These are phyloP conservation scores for Campoletis raptor DNA, from an alignment of 2,888 invertebrate genomes.

Conservation along the genomic window DNA sequence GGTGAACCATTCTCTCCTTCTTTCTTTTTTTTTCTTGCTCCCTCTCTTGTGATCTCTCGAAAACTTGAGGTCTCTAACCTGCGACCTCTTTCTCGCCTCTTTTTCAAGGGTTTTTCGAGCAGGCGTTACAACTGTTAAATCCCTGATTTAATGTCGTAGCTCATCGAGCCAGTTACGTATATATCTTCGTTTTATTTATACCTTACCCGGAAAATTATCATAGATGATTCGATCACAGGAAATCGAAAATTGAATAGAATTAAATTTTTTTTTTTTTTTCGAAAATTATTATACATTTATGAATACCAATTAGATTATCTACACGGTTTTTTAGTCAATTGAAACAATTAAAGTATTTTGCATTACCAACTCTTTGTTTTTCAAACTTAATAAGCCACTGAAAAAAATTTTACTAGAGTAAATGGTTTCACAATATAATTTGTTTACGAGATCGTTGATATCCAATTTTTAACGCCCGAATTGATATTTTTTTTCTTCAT, in stretches of 20 bases:
- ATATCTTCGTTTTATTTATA: neutral
- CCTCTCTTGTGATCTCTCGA: constrained; percentile 7
- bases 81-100: constrained; percentile 50
- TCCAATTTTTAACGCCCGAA: neutral
- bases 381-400: no score
- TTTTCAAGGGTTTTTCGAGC: constrained; percentile 46
- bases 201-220: constrained; percentile 46
- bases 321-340: no score
- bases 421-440: neutral
- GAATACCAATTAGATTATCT: no score
- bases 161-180: constrained; percentile 24
- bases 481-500: neutral
- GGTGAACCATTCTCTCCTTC: constrained; percentile 38
- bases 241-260: neutral
- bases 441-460: constrained; percentile 3
- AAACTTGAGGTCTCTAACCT: constrained; percentile 41
- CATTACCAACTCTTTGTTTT: no score
- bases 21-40: neutral
- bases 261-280: no score
- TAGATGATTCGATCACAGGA: constrained; percentile 9
- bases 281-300: no score
- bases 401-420: neutral
- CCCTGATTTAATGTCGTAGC: constrained; percentile 71
- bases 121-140: constrained; percentile 73
- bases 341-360: no score